Percentiles rank a stretch among this genome's conserved stretches.
phyloP scores from a whole-genome alignment of 2,797 vertebrate species.

The Anisognathus igniventris region DNA sequence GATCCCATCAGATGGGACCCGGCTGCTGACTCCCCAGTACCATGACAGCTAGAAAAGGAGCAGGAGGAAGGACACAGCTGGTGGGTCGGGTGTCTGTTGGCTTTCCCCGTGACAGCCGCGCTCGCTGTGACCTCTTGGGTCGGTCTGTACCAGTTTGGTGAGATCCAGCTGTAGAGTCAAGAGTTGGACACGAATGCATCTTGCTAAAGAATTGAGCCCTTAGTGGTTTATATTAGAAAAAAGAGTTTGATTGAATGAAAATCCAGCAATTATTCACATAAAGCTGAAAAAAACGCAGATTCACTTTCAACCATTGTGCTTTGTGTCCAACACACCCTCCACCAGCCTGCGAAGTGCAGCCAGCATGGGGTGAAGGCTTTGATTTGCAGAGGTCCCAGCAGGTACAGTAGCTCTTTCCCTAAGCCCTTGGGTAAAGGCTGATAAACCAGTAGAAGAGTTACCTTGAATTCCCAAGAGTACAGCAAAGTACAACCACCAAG shows the following conservation, averaged over 20 bases:
- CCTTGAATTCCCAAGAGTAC: slow-evolving; percentile 49
- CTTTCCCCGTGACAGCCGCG: neutral
- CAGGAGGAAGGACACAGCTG: slow-evolving; percentile 32
- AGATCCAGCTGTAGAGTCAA: slow-evolving; percentile 64
- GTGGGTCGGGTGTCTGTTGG: slow-evolving; percentile 50
- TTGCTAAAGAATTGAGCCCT: slow-evolving; percentile 79
- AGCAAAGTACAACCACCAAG: slow-evolving; percentile 31
- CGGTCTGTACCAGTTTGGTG: slow-evolving; percentile 5
- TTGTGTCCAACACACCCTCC: slow-evolving; percentile 67
- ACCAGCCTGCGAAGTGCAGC: slow-evolving; percentile 29
- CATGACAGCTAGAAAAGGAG: neutral
- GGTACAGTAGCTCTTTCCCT: slow-evolving; percentile 61
- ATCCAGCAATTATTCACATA: slow-evolving; percentile 74
- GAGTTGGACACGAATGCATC: slow-evolving; percentile 71
- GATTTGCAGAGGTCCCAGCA: slow-evolving; percentile 66
- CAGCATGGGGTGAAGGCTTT: slow-evolving; percentile 69
- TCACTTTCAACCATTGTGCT: slow-evolving; percentile 73
- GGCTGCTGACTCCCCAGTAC: neutral
- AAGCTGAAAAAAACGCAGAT: slow-evolving; percentile 52
- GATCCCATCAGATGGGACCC: rapidly evolving
- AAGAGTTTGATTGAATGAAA: slow-evolving; percentile 67
- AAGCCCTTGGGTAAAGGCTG: slow-evolving; percentile 67
- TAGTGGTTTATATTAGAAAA: slow-evolving; percentile 76
- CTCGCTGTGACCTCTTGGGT: neutral
- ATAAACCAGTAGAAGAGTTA: slow-evolving; percentile 17